Base-by-base conservation (phyloP, 2,888 invertebrate genomes). In the Drosophila paranaensis region DNA sequence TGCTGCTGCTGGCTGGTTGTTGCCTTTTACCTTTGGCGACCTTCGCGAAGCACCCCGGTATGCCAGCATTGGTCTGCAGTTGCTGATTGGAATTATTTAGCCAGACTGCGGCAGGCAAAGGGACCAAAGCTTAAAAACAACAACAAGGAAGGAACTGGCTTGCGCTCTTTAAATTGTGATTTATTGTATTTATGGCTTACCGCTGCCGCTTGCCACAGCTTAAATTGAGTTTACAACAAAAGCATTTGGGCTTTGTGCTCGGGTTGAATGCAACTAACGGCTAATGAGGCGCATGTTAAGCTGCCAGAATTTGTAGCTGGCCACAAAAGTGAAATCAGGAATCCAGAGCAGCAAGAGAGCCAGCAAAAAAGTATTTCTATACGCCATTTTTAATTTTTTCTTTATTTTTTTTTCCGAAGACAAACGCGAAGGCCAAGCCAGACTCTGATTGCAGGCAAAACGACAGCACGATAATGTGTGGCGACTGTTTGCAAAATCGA, bases 21-120 rank as follows among this genome's bases (percentile, higher is more conserved):
- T 58, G 66, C 64, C 62, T 71, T 64, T 75, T 83, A 85, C 78
- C 88, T 82, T 85, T 61, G 60, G 78, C 86, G 88, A 83, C 88
- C 83, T 83, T 86, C 74, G 74, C 71, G 65, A 16, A 48, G 62
- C 53, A 58, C 30, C 48, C 33, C 4, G 25, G 48, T 11, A 20
- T 51, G 43, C 56, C 42, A 65, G 60, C 79, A 39, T 60, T 39
- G 50, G 78, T 69, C 70, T 79, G 73, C 70, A 61, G 77, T 65
- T 67, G 64, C 77, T 85, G 88, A 83, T 83, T 83, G 86, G 80
- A 82, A 86, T 86, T 81, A 79, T 80, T 83, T 82, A 85, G 78
- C 77, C 72, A 72, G 79, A 74, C 63, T 68, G 35, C 20, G 11
- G 65, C 46, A 40, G 39, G 39, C 65, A 39, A 48, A 42, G 50